phyloP scores from a whole-genome alignment of 2,113 vertebrate species.

The Macquaria australasica region DNA sequence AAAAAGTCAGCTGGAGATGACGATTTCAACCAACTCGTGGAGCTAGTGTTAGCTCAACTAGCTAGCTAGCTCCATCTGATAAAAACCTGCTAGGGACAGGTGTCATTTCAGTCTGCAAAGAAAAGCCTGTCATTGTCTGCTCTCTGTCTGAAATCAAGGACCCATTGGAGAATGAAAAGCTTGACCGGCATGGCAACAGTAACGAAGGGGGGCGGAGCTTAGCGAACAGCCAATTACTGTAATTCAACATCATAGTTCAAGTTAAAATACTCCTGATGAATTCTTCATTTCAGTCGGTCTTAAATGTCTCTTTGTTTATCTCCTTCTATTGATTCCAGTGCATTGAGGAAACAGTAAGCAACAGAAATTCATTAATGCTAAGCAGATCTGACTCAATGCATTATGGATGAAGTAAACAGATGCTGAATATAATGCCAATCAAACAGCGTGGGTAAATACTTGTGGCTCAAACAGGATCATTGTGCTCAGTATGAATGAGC shows the following conservation, averaged over 20 bases:
- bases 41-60: not conserved
- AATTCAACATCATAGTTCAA: constrained; percentile 1
- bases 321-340: constrained; percentile 24
- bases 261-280: not conserved
- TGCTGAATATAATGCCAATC: constrained; percentile 62
- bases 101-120: not conserved
- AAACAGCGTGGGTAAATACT: constrained; percentile 64
- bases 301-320: constrained; percentile 35
- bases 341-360: constrained; percentile 28
- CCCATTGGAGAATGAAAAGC: not conserved
- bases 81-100: not conserved
- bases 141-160: not conserved
- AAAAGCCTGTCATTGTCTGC: not conserved
- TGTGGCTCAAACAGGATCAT: constrained; percentile 67
- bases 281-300: not conserved
- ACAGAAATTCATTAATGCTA: constrained; percentile 49
- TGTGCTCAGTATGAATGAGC: constrained; percentile 79
- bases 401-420: constrained; percentile 72
- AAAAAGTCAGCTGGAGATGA: not conserved
- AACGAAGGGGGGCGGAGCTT: not conserved
- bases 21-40: not conserved
- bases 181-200: not conserved
- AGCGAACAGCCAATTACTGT: not conserved
- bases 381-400: constrained; percentile 48
- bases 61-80: not conserved